Evolutionary conservation across 2,797 vertebrate genomes (phyloP), one percentile per base, ranked within the genome.

Genomic region (Ctenopoma multispine): DNA sequence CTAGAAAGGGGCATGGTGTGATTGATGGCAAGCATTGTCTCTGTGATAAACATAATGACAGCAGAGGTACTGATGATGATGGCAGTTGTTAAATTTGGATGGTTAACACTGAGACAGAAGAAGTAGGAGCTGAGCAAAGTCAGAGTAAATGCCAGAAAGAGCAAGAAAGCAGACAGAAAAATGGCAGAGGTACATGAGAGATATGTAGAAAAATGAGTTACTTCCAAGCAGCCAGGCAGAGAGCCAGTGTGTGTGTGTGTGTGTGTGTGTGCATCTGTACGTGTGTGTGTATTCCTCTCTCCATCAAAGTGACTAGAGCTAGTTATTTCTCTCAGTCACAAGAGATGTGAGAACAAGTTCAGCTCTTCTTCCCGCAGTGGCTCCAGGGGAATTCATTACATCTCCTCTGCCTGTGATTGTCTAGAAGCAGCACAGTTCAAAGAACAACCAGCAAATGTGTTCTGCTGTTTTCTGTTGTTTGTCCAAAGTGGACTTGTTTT

Each of bases 301-400:
- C 80, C 89, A 83, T 91, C 89, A 91, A 92, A 91, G 90, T 80
- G 81, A 90, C 81, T 41, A 61, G 24, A 85, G 89, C 89, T 91
- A 91, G 88, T 92, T 92, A 92, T 89, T 89, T 90, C 84, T 88
- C 72, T 80, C 73, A 74, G 83, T 80, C 75, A 85, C 84, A 78
- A 76, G 74, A 87, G 89, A 92, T 84, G 82, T 84, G 83, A 88
- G 84, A 79, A 85, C 75, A 85, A 89, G 89, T 89, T 90, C 75
- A 80, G 84, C 80, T 88, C 76, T 75, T 79, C 79, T 77, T 87
- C 80, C 78, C 50, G 59, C 29, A 24, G 72, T 77, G 80, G 84
- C 87, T 89, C 80, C 81, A 24, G 79, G 89, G 91, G 84, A 82
- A 88, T 90, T 89, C 86, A 83, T 77, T 87, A 76, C 79, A 84